Conservation (phyloP, 1,140 invertebrate genomes). For the Neotoxoptera formosana region DNA sequence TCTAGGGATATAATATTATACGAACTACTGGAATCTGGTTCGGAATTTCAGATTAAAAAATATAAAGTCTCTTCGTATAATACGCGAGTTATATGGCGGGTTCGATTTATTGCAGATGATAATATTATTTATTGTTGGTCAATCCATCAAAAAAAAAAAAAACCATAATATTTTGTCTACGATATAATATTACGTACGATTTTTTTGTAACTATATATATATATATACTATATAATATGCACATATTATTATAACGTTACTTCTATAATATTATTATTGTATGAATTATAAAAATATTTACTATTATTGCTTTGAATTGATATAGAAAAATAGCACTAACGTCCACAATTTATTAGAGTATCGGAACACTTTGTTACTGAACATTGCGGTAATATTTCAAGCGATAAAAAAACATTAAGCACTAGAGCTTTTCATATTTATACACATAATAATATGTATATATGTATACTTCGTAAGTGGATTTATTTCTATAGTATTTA, state of each 20-base stretch:
- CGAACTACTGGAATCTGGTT: background rate
- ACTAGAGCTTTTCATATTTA: background rate
- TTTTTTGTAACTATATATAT: no score
- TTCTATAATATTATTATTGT: background rate
- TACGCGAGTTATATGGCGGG: background rate
- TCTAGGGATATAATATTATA: background rate
- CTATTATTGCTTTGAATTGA: slow-evolving; percentile 20
- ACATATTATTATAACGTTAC: slow-evolving; percentile 12
- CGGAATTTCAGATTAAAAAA: background rate
- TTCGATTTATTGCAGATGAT: background rate
- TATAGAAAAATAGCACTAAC: background rate
- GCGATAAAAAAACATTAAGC: slow-evolving; percentile 11
- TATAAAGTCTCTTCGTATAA: background rate
- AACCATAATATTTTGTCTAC: background rate
- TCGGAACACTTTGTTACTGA: background rate
- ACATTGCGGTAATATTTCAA: background rate
- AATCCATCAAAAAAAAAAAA: slow-evolving; percentile 5
- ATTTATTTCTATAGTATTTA: slow-evolving; percentile 8
- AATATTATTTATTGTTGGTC: slow-evolving; percentile 17
- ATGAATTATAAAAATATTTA: slow-evolving; percentile 22
- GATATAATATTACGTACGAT: background rate
- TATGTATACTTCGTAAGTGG: background rate
- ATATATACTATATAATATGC: background rate
- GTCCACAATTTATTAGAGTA: background rate
- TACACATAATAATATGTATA: no score